A percentile compares a stretch with the other conserved stretches of the same genome.
Evolutionary conservation across 2,113 vertebrate genomes (phyloP).

Genomic region (Propithecus coquereli): DNA sequence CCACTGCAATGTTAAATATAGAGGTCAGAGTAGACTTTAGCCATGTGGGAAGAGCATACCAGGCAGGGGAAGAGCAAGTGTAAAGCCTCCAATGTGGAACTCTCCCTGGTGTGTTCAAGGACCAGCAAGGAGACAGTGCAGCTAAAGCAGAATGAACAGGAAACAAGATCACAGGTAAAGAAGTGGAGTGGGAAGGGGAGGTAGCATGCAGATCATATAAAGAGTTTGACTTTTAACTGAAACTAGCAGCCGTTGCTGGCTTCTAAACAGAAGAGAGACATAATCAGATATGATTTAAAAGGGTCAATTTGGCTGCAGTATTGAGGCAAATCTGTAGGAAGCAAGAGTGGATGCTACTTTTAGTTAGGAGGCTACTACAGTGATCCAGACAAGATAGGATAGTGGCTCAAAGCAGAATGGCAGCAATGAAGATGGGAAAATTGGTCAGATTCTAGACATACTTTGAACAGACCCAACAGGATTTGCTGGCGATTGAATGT

Average conservation of each 20-base stretch:
- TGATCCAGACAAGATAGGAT: neutral
- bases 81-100: neutral
- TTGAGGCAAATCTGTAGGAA: neutral
- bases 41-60: neutral
- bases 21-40: neutral
- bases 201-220: neutral
- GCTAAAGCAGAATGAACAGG: neutral
- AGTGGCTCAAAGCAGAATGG: neutral
- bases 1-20: neutral
- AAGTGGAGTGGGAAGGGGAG: neutral
- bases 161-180: neutral
- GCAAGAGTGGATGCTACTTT: neutral
- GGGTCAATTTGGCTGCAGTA: neutral
- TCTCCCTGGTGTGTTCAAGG: neutral
- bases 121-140: neutral
- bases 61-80: neutral
- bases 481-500: neutral
- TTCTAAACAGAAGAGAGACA: neutral
- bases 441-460: neutral
- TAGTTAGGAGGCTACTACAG: neutral
- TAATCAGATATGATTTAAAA: neutral
- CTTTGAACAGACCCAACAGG: neutral
- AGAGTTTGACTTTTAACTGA: neutral
- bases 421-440: neutral
- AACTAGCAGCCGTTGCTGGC: neutral